A percentile compares a stretch with the other conserved stretches of the same genome.
phyloP scores from a whole-genome alignment of 2,888 invertebrate species.

The Drosophila fulvimacula region DNA sequence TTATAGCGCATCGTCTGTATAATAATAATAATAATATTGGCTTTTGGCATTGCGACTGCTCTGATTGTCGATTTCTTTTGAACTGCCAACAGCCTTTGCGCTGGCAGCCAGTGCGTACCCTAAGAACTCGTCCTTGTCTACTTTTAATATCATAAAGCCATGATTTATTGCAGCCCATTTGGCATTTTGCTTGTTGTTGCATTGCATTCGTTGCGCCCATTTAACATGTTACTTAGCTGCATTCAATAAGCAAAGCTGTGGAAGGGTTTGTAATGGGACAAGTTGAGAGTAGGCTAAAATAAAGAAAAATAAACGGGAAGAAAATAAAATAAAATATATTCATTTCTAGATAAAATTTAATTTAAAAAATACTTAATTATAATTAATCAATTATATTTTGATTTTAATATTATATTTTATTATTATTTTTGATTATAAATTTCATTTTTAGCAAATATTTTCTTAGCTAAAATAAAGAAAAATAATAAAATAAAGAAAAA shows the following conservation, averaged over 20 bases:
- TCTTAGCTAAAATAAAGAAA: no score
- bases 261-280: background rate
- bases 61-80: constrained; percentile 67
- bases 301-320: background rate
- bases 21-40: constrained; percentile 42
- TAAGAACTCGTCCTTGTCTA: constrained; percentile 19
- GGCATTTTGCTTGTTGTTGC: constrained; percentile 32
- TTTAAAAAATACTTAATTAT: no score
- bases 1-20: constrained; percentile 8
- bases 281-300: background rate
- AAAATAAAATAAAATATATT: no score
- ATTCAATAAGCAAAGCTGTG: constrained; percentile 18
- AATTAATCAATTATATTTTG: no score
- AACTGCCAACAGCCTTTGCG: constrained; percentile 53
- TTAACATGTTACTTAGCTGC: constrained; percentile 23
- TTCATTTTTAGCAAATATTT: no score
- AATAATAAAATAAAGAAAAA: background rate
- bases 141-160: constrained; percentile 46
- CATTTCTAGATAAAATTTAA: no score
- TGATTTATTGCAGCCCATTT: constrained; percentile 66
- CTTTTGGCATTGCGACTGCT: constrained; percentile 46
- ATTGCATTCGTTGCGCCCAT: constrained; percentile 23
- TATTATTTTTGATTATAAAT: no score
- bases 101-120: constrained; percentile 37
- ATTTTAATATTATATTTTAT: no score